These are phyloP conservation scores for Pygocentrus nattereri DNA, from an alignment of 2,797 vertebrate genomes.

Conservation along the genomic window DNA sequence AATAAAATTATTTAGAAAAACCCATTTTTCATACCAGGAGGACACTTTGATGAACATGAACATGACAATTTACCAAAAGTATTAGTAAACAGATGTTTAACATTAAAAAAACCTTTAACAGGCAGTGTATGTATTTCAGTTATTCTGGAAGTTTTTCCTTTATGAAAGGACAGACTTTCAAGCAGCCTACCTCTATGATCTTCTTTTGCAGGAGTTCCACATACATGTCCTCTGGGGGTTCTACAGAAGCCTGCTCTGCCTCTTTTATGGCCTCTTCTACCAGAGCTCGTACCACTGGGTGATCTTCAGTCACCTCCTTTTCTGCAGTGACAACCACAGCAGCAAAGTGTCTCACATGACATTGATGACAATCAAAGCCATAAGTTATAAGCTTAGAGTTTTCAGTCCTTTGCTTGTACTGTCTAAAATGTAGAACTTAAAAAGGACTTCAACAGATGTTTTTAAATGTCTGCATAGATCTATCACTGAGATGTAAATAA, in stretches of 20 bases:
- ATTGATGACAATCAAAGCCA: background rate
- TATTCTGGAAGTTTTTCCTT: background rate
- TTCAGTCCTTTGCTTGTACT: background rate
- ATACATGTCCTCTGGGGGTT: conserved; percentile 69
- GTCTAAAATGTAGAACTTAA: background rate
- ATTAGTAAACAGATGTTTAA: no score
- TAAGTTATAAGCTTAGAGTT: background rate
- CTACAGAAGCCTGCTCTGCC: conserved; percentile 62
- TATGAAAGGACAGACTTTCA: background rate
- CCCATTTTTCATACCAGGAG: no score
- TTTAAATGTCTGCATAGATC: background rate
- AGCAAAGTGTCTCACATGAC: background rate
- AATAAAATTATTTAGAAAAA: no score
- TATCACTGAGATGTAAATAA: no score
- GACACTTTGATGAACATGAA: background rate
- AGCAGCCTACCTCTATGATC: conserved; percentile 79
- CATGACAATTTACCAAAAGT: no score
- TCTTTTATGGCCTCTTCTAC: conserved; percentile 74
- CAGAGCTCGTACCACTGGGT: conserved; percentile 84
- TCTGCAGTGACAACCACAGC: conserved; percentile 23
- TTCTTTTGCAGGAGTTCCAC: conserved; percentile 75
- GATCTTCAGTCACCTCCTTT: conserved; percentile 79
- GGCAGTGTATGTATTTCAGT: background rate
- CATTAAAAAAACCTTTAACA: no score
- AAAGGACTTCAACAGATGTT: background rate